Percentiles rank a stretch among this genome's conserved stretches.
These are phyloP conservation scores for Chymomyza fuscimana DNA, from an alignment of 2,888 invertebrate species.

Conservation along the genomic window DNA sequence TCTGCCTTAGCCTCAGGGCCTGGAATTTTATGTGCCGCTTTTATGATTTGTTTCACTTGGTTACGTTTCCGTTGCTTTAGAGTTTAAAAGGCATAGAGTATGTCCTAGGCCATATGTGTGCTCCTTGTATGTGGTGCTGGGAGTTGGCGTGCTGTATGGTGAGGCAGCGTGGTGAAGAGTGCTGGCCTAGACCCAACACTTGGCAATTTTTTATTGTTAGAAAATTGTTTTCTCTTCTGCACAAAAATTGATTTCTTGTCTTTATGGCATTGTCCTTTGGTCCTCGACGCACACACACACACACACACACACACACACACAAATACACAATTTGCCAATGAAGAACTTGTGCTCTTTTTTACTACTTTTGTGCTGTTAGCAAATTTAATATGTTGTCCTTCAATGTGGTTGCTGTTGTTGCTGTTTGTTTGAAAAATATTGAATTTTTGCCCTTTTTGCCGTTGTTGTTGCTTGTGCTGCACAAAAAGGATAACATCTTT, in stretches of 20 bases:
- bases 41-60: slow-evolving; percentile 60
- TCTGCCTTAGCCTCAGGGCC: background rate
- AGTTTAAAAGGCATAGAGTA: slow-evolving; percentile 53
- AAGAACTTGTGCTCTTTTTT: background rate
- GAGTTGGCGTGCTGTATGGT: slow-evolving; percentile 1
- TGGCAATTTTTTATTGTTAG: slow-evolving; percentile 67
- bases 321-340: background rate
- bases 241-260: slow-evolving; percentile 68
- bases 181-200: slow-evolving; percentile 30
- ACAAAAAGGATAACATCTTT: slow-evolving; percentile 55
- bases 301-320: background rate
- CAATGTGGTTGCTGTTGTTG: slow-evolving; percentile 36
- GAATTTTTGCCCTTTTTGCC: slow-evolving; percentile 50
- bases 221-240: slow-evolving; percentile 61
- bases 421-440: slow-evolving; percentile 67
- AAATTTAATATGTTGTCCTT: slow-evolving; percentile 71
- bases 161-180: slow-evolving; percentile 2
- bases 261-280: slow-evolving; percentile 65
- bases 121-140: too few relatives aligned
- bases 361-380: slow-evolving; percentile 48
- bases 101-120: slow-evolving; percentile 7
- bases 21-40: slow-evolving; percentile 23
- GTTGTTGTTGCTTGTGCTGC: slow-evolving; percentile 7
- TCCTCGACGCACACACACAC: slow-evolving; percentile 27
- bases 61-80: slow-evolving; percentile 48